Evolutionary conservation across 2,797 vertebrate species (phyloP).

Genomic region (Loris lydekkerianus): DNA sequence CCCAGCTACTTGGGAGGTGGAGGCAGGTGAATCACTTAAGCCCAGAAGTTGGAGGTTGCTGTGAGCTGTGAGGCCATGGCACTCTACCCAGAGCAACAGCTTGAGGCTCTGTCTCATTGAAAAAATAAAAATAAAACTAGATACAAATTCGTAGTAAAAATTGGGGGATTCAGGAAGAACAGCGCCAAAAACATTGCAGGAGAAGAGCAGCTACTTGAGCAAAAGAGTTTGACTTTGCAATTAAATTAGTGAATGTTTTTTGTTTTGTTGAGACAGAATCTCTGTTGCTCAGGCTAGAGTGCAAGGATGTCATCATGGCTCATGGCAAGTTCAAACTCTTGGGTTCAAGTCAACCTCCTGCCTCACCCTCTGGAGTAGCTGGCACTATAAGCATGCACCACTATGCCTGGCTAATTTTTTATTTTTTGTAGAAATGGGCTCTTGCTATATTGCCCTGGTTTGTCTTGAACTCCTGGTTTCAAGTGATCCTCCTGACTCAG

Average conservation of each 20-base stretch:
- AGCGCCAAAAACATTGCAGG: background rate
- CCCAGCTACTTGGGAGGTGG: too few relatives aligned
- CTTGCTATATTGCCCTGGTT: background rate
- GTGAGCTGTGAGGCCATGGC: too few relatives aligned
- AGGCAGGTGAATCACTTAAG: too few relatives aligned
- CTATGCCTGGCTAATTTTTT: background rate
- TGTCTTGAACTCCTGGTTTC: background rate
- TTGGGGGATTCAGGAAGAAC: too few relatives aligned
- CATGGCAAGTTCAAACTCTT: background rate
- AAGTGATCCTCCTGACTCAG: background rate
- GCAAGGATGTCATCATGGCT: background rate
- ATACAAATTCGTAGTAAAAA: slow-evolving; percentile 11
- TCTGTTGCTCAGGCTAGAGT: background rate
- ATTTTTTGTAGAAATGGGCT: background rate
- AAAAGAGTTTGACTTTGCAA: background rate
- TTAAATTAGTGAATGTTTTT: background rate
- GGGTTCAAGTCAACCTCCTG: background rate
- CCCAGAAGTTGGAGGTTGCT: too few relatives aligned
- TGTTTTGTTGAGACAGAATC: background rate
- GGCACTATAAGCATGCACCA: background rate
- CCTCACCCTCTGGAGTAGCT: background rate
- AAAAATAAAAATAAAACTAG: background rate
- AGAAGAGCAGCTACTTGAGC: background rate
- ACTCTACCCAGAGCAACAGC: too few relatives aligned
- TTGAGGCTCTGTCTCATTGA: too few relatives aligned